Evolutionary conservation across 2,797 vertebrate species (phyloP).

Genomic region (Spinibarbus caldwelli): DNA sequence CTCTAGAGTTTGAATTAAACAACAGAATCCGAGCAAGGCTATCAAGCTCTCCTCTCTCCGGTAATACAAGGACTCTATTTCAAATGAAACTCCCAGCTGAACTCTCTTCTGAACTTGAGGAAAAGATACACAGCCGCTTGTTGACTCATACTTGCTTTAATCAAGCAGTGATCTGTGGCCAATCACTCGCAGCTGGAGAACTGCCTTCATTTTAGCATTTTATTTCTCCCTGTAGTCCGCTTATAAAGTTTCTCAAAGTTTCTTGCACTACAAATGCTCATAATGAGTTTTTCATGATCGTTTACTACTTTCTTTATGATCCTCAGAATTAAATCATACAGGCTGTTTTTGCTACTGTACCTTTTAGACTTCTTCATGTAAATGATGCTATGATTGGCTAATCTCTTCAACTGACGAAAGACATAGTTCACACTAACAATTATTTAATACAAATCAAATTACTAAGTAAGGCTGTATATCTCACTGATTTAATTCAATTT

Average conservation of each 20-base stretch:
- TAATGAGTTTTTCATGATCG: not conserved
- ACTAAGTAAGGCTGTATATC: not conserved
- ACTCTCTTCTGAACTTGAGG: not conserved
- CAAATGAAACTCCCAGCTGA: not conserved
- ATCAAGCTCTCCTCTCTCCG: not conserved
- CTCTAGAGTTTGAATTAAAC: slow-evolving; percentile 43
- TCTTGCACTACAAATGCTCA: not conserved
- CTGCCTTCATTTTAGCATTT: not conserved
- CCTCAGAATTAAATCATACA: not conserved
- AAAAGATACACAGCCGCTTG: not conserved
- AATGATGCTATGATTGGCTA: not conserved
- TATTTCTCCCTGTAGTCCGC: not conserved
- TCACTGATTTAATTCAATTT: too few relatives aligned
- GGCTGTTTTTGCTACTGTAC: not conserved
- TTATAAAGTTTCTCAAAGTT: not conserved
- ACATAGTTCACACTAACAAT: not conserved
- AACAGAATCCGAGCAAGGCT: not conserved
- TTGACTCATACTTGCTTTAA: not conserved
- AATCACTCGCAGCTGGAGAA: not conserved
- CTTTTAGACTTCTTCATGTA: not conserved
- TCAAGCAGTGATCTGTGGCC: not conserved
- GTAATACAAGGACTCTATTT: not conserved
- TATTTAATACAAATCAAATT: not conserved
- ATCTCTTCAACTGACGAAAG: not conserved
- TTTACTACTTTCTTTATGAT: not conserved